Base-by-base conservation (phyloP, 1,140 invertebrate genomes). In the Polyergus mexicanus region DNA sequence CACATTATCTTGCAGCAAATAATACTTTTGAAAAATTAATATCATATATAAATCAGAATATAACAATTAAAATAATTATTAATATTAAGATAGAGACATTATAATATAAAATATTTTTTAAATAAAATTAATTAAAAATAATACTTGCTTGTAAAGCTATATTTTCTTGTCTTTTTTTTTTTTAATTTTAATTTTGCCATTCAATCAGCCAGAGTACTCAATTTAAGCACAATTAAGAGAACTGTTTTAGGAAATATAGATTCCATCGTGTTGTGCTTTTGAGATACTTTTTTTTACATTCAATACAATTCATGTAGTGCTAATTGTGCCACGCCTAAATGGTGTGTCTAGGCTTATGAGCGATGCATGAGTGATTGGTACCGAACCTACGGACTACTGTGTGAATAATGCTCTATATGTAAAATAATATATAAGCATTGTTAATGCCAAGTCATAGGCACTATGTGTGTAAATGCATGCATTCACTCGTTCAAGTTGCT, bases 321-420 rank as follows among this genome's bases (percentile, higher is more conserved):
- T 78, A 86, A 88, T 75, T 62, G 88, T 90, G 89, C 83, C 88
- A 90, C 77, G 76, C 76, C 89, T 87, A 90, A 89, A 75, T 88
- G 69, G 88, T 90, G 77, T 90, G 68, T 88, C 78, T 90, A 91
- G 87, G 84, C 65, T 90, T 90, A 91, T 88, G 86, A 92, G 86
- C 84, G 83, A 90, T 89, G 86, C 84, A 89, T 90, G 90, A 91
- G 90, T 92, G 92, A 92, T 92, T 91, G 89, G 86, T 90, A 89
- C 84, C 89, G 89, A 91, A 90, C 88, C 90, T 93, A 93, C 88
- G 66, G 91, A 93, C 92, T 93, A 93, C 91, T 78, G 86, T 91
- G 92, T 89, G 68, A 90, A 93, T 92, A 93, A 92, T 89, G 90
- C 81, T 92, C 91, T 93, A 93, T 92, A 93, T 92, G 92, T 93